A percentile compares a stretch with the other conserved stretches of the same genome.
These are phyloP conservation scores for Aphidoletes aphidimyza DNA, from an alignment of 2,888 invertebrate species.

Conservation along the genomic window DNA sequence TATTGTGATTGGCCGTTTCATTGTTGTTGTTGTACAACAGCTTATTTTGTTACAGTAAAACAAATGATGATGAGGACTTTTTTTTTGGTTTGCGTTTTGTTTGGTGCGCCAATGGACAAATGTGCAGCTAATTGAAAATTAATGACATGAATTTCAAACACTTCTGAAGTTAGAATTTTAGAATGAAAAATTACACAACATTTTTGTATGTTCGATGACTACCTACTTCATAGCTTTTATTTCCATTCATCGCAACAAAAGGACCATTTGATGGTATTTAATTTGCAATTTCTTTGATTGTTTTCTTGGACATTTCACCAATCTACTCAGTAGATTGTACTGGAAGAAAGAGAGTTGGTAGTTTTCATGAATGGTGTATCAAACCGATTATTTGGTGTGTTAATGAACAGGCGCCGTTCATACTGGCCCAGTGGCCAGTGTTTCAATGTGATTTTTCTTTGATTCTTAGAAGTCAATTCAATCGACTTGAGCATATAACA, in stretches of 20 bases:
- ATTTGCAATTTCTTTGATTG: conserved; percentile 27
- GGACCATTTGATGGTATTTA: neutral
- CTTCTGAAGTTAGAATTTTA: neutral
- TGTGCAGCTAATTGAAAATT: conserved; percentile 8
- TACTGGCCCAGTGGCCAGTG: neutral
- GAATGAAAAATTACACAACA: conserved; percentile 12
- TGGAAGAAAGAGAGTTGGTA: neutral
- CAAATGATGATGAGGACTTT: too few species aligned
- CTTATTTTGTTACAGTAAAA: too few species aligned
- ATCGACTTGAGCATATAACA: neutral
- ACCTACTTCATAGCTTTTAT: neutral
- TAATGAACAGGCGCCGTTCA: conserved; percentile 28
- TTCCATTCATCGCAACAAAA: neutral
- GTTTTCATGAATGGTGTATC: conserved; percentile 24
- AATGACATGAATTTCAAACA: neutral
- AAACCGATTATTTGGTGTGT: neutral
- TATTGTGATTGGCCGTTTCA: neutral
- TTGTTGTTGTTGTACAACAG: too few species aligned
- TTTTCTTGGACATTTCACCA: neutral
- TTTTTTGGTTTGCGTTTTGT: too few species aligned
- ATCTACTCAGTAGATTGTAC: too few species aligned
- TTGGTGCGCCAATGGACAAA: neutral
- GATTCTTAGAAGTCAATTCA: conserved; percentile 16
- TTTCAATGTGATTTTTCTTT: too few species aligned
- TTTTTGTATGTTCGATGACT: too few species aligned